Evolutionary conservation across 2,113 vertebrate species (phyloP).

Genomic region (Pavo muticus): DNA sequence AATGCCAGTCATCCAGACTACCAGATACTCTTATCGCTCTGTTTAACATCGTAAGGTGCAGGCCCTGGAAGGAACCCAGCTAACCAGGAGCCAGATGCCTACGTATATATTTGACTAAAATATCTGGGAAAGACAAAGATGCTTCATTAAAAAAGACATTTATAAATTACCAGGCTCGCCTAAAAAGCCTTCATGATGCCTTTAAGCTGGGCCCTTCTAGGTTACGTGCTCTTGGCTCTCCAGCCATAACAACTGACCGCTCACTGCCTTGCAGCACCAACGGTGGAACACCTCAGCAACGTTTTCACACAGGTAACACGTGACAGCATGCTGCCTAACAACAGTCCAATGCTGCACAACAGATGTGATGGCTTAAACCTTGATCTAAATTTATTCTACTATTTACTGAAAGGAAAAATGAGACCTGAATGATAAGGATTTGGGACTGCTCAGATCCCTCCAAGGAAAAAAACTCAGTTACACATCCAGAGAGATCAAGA

Average conservation of each 20-base stretch:
- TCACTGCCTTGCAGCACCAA: not conserved
- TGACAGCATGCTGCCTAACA: not conserved
- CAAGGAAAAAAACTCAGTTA: not conserved
- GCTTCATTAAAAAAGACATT: slow-evolving; percentile 50
- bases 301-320: not conserved
- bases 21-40: slow-evolving; percentile 40
- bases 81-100: slow-evolving; percentile 53
- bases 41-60: slow-evolving; percentile 26
- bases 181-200: not conserved
- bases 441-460: not conserved
- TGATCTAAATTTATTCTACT: not conserved
- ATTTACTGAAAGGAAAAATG: not conserved
- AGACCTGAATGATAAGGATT: not conserved
- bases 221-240: not conserved
- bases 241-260: not conserved
- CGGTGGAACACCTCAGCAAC: not conserved
- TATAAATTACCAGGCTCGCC: slow-evolving; percentile 16
- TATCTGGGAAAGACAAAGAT: slow-evolving; percentile 50
- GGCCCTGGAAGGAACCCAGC: slow-evolving; percentile 54
- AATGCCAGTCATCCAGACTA: slow-evolving; percentile 39
- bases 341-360: not conserved
- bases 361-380: not conserved
- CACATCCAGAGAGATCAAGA: not conserved
- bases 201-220: not conserved
- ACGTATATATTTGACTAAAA: slow-evolving; percentile 28